Percentiles rank a stretch among this genome's conserved stretches.
phyloP scores from a whole-genome alignment of 2,113 vertebrate species.

The Gila orcuttii region DNA sequence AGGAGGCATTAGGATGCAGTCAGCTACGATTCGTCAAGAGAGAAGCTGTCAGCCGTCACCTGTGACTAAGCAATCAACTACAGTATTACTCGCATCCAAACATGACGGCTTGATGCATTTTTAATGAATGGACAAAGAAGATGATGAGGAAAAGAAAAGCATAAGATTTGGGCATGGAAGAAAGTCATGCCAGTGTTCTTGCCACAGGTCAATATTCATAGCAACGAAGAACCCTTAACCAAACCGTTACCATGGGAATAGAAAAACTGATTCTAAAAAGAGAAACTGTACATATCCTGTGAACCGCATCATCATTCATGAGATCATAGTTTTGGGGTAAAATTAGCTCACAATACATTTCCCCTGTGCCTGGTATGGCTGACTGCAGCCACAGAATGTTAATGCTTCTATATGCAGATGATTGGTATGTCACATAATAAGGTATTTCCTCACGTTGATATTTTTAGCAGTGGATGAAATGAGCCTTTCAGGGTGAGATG shows the following conservation, averaged over 20 bases:
- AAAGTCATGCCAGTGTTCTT: conserved; percentile 21
- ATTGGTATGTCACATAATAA: not conserved
- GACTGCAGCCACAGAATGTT: not conserved
- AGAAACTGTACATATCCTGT: conserved; percentile 27
- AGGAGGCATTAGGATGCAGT: not conserved
- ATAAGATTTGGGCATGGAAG: not conserved
- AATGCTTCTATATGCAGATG: conserved; percentile 14
- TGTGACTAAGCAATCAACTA: not conserved
- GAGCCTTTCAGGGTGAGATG: conserved; percentile 16
- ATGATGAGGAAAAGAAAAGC: conserved; percentile 26
- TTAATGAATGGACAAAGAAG: conserved; percentile 30
- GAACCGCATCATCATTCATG: conserved; percentile 22
- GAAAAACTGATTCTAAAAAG: conserved; percentile 46
- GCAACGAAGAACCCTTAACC: conserved; percentile 27
- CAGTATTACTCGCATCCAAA: conserved; percentile 34
- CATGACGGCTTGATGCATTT: conserved; percentile 31
- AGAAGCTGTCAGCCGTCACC: not conserved
- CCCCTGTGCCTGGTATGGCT: not conserved
- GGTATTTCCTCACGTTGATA: conserved; percentile 41
- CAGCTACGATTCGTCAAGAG: not conserved
- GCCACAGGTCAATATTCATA: conserved; percentile 8
- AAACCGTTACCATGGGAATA: conserved; percentile 46
- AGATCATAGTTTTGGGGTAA: conserved; percentile 10
- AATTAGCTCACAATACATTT: conserved; percentile 20
- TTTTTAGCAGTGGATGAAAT: conserved; percentile 22